Percentiles rank a stretch among this genome's conserved stretches.
These are phyloP conservation scores for Galerucella calmariensis DNA, from an alignment of 2,888 invertebrate genomes.

Conservation along the genomic window DNA sequence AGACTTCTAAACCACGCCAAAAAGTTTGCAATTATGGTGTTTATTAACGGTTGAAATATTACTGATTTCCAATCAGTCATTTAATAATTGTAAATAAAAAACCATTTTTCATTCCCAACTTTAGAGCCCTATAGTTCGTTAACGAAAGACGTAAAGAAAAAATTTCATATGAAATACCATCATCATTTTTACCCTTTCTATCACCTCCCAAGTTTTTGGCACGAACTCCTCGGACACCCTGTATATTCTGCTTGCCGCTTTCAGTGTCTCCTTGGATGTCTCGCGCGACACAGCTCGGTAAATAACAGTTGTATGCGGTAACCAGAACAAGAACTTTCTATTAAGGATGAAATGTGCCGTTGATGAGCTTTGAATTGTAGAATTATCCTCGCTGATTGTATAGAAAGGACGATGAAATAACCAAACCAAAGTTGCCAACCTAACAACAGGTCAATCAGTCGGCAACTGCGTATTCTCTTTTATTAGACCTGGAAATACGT, in stretches of 20 bases:
- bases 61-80: no score
- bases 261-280: not conserved
- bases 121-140: no score
- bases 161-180: no score
- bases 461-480: conserved; percentile 36
- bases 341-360: conserved; percentile 64
- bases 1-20: no score
- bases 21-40: no score
- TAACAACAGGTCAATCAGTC: conserved; percentile 43
- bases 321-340: conserved; percentile 62
- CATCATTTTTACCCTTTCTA: no score
- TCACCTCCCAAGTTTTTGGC: no score
- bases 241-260: not conserved
- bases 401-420: conserved; percentile 52
- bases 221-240: no score
- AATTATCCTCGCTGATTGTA: conserved; percentile 64
- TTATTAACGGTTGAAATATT: no score
- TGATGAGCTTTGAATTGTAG: conserved; percentile 65
- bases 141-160: no score
- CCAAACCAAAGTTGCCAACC: conserved; percentile 46
- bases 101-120: no score
- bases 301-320: conserved; percentile 47
- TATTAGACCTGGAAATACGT: conserved; percentile 7
- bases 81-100: no score
- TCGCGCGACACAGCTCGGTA: conserved; percentile 18